Percentiles rank a stretch among this genome's conserved stretches.
Evolutionary conservation across 2,888 invertebrate species (phyloP).

Genomic region (Lasioglossum malachurum): DNA sequence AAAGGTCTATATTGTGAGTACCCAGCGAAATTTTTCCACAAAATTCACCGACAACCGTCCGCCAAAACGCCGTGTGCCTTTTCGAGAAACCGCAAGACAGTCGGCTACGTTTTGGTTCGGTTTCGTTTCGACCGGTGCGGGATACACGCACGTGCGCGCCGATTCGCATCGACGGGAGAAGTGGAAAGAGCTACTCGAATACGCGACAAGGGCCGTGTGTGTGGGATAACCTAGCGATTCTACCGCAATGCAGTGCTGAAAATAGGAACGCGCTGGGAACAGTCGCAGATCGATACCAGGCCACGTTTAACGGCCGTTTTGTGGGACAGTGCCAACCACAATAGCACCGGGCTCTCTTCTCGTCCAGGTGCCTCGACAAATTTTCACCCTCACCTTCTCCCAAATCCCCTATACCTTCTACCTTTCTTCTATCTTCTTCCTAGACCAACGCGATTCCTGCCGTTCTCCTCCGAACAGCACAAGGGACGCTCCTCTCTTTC

Average conservation of each 20-base stretch:
- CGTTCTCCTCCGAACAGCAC: background rate
- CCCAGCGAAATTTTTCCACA: constrained; percentile 26
- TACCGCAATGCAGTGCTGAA: constrained; percentile 78
- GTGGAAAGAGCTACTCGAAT: constrained; percentile 25
- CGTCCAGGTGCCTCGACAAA: constrained; percentile 19
- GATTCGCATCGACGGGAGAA: background rate
- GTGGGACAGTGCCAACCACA: constrained; percentile 60
- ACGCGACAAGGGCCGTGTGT: constrained; percentile 43
- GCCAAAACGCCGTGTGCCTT: background rate
- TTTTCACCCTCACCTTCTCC: background rate
- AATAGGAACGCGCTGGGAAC: constrained; percentile 70
- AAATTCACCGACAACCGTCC: background rate
- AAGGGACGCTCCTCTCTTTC: background rate
- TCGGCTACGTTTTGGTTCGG: background rate
- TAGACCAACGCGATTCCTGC: background rate
- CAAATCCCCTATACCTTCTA: background rate
- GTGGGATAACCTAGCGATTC: constrained; percentile 55
- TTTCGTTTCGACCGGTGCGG: background rate
- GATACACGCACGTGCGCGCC: constrained; percentile 49
- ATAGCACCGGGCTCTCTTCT: constrained; percentile 7
- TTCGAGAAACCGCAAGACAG: background rate
- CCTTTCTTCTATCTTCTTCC: background rate
- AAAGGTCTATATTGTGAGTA: constrained; percentile 80
- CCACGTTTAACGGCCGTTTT: constrained; percentile 48
- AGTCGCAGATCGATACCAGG: constrained; percentile 71